A percentile compares a stretch with the other conserved stretches of the same genome.
Conservation (phyloP, 2,888 invertebrate genomes). For the Hyalella azteca region DNA sequence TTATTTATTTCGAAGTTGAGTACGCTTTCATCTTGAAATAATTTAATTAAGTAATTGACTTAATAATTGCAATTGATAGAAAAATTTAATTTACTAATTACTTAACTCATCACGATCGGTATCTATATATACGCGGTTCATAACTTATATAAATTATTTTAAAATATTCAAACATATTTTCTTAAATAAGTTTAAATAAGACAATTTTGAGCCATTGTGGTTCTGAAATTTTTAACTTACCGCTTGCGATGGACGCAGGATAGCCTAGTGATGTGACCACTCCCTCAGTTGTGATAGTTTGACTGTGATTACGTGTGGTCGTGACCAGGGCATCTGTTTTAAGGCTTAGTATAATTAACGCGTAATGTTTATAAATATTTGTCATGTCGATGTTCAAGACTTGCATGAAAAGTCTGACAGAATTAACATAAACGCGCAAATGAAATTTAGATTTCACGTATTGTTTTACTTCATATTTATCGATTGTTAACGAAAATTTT, state of each 20-base stretch:
- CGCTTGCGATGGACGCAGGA: neutral
- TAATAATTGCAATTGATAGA: neutral
- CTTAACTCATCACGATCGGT: neutral
- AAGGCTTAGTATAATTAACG: neutral
- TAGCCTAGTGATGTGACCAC: neutral
- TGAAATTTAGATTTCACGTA: neutral
- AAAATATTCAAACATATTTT: neutral
- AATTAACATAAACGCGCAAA: neutral
- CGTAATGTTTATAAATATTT: neutral
- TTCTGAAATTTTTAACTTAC: neutral
- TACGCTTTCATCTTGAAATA: neutral
- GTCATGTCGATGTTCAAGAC: too few relatives aligned
- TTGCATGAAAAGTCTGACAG: neutral
- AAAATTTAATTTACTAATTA: neutral
- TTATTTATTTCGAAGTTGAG: neutral
- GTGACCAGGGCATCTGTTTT: neutral
- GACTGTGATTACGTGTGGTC: neutral
- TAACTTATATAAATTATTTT: neutral
- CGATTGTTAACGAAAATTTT: neutral
- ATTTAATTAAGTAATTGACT: neutral
- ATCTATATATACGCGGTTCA: neutral
- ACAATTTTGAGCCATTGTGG: neutral
- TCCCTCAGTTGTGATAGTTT: neutral
- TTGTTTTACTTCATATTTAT: neutral
- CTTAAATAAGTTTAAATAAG: neutral